Base-by-base conservation (phyloP, 2,797 vertebrate species). In the Scarus forsteni region DNA sequence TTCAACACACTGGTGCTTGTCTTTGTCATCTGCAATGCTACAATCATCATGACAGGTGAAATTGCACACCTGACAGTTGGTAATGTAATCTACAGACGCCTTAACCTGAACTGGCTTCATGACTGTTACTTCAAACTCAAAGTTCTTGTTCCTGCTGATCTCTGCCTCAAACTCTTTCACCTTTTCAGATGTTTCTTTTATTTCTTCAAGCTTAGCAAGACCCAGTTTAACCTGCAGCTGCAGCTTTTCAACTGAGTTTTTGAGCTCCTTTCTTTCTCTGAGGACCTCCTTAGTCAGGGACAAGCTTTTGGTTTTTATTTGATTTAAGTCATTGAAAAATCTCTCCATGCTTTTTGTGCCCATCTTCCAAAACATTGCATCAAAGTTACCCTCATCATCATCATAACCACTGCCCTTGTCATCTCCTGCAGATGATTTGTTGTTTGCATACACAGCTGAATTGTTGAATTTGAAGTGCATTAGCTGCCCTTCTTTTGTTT, bases 391-490 rank as follows among this genome's bases (percentile, higher is more conserved):
- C 1, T 75, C 72, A 9, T 75, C 77, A 6, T 4, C 61, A 27
- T 34, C n/a, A n/a, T n/a, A n/a, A n/a, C n/a, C 50, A 38, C 15
- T 0, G 48, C 1, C 12, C 11, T 1, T 16, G 6, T 35, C 62
- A 5, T 10, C 18, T n/a, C n/a, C n/a, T n/a, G n/a, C n/a, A n/a
- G 64, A 3, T 9, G 34, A 35, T 38, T 46, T 63, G 62, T 74
- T 75, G 0, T 63, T 43, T 56, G 79, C 69, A 78, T 86, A 92
- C 36, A 88, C 16, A 0, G 79, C 88, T 6, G 89, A 89, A n/a
- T 91, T 92, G 66, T 92, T 87, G 66, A 93, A 92, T 3, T 85
- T 91, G 57, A 91, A 91, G 55, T 91, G 64, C 73, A 74, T 46
- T 6, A 81, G 75, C 3, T n/a, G n/a, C n/a, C n/a, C n/a, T n/a